Evolutionary conservation across 1,140 invertebrate species (phyloP), one percentile per base, ranked within the genome.

Genomic region (Euura lappo): DNA sequence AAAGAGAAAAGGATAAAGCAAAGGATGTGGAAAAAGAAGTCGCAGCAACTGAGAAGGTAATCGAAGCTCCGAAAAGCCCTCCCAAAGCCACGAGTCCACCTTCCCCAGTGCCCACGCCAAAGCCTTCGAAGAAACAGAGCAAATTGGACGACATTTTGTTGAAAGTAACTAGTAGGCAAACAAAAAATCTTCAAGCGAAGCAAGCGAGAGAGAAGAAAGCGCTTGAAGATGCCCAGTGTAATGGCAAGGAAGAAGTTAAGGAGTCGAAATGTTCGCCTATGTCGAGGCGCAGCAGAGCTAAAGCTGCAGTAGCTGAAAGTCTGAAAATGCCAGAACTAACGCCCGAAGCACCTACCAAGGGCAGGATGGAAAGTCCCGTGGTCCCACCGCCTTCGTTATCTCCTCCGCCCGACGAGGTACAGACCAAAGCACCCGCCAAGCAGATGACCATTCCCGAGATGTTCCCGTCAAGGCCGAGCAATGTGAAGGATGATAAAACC

Each of bases 81-180:
- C 13, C 73, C 2, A 79, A 78, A 47, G 75, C 76, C 44, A 64
- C 70, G 5, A 44, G 72, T 2, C 42, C 64, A 0, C 71, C 75
- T 11, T 8, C 45, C 6, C 67, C 72, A 2, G 51, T 76, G 6
- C 73, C 45, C 44, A 71, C 68, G 5, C 72, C 65, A 2, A 81
- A 78, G 2, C 66, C 66, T 44, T 28, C 79, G 1, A 86, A 87
- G 45, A 83, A 84, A 13, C 84, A 87, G 8, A 87, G 80, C 45
- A 88, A 87, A 69, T 73, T 87, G 0, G 86, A 88, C 45, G 86
- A 88, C n/a, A 85, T 88, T 71, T 70, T 88, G 8, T 60, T 84
- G 65, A 87, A 88, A 67, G 84, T 87, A 0, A 86, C 85, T 2
- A 86, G 71, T 44, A 76, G 82, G 6, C 85, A 87, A 65, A 77